These are phyloP conservation scores for Aphelocoma californica DNA, from an alignment of 2,797 vertebrate genomes.

Conservation along the genomic window DNA sequence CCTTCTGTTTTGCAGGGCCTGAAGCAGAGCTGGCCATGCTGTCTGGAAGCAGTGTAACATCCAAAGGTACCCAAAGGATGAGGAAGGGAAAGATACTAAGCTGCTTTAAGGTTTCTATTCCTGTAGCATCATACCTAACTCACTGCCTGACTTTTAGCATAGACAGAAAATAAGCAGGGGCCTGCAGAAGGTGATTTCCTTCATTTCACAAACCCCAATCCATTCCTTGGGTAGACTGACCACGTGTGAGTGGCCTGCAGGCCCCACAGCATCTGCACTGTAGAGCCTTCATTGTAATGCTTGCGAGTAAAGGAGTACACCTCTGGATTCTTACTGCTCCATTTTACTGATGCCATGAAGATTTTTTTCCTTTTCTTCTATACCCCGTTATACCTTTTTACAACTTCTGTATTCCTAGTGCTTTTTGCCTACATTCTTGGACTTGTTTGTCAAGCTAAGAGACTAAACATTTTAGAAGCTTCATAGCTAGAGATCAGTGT, in stretches of 20 bases:
- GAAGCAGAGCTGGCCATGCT: background rate
- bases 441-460: too few species aligned
- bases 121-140: background rate
- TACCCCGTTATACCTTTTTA: too few species aligned
- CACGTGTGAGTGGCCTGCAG: accelerated
- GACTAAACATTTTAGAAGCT: too few species aligned
- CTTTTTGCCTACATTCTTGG: too few species aligned
- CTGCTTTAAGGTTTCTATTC: background rate
- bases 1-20: background rate
- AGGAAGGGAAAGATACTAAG: background rate
- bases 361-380: too few species aligned
- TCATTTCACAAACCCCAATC: background rate
- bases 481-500: too few species aligned
- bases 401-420: too few species aligned
- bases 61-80: background rate
- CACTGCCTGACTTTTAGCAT: background rate
- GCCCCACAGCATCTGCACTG: background rate
- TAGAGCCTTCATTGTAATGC: background rate
- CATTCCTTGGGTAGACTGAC: background rate
- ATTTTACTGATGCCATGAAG: background rate
- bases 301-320: background rate
- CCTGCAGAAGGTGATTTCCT: background rate
- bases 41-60: background rate
- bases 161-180: background rate
- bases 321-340: background rate